Base-by-base conservation (phyloP, 2,888 invertebrate species). In the Lasioglossum marginatum region DNA sequence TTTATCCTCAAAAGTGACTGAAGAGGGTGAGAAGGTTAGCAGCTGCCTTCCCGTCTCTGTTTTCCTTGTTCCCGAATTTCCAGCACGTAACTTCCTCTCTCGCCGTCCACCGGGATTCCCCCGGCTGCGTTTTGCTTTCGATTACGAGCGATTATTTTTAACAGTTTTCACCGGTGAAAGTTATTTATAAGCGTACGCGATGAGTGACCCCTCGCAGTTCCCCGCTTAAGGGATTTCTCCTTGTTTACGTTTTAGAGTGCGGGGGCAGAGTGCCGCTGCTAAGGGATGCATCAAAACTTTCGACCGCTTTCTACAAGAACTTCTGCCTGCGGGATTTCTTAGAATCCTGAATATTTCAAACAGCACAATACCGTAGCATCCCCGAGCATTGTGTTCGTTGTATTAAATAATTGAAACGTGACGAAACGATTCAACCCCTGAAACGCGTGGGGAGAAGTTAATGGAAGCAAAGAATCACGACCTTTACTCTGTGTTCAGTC, bases 131-230 rank as follows among this genome's bases (percentile, higher is more conserved):
- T 82, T 84, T 63, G 74, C 78, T 75, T 78, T 79, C 78, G 78
- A 84, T 84, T 83, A 84, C 52, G 71, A 40, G 37, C 43, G 84
- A 85, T 85, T 85, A 85, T 85, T 85, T 85, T 85, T 83, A 83
- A 84, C 74, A 76, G 83, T 83, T 83, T 68, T 76, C 75, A 85
- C 84, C 12, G 79, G 75, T 60, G 43, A 71, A 63, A 72, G 84
- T 83, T 85, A 85, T 85, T 85, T 85, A 83, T 83, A 83, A 66
- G 43, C 71, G 6, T 52, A 8, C 19, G 16, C 31, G 83, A 72
- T 16, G 83, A 79, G 71, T 79, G 83, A 85, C 75, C 83, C 57
- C 52, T 72, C 45, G 27, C 74, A 70, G 52, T 27, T 52, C n/a
- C 40, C 40, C 34, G 37, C 77, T 63, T 48, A 68, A 70, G 31